These are phyloP conservation scores for Heteractis magnifica DNA, from an alignment of 92 coral and sea anemone species.

Conservation along the genomic window DNA sequence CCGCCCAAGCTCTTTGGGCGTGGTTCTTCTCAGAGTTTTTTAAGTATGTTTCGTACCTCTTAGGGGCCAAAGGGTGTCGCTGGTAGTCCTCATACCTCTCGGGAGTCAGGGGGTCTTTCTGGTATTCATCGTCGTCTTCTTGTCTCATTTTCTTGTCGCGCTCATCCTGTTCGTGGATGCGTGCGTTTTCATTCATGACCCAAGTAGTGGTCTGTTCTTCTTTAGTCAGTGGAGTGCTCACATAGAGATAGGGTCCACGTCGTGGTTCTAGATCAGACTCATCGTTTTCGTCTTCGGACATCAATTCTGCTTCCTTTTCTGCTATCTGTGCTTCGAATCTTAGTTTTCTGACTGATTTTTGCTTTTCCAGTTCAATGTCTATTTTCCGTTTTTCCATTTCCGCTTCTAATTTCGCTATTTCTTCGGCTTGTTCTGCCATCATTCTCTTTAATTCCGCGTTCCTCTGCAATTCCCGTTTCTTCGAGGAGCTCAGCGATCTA, in stretches of 20 bases:
- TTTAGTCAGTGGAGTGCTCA: conserved; percentile 1
- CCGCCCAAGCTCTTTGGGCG: neutral
- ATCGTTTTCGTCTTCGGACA: neutral
- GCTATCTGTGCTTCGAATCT: conserved; percentile 25
- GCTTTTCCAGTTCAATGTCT: conserved; percentile 35
- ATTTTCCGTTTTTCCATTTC: conserved; percentile 47
- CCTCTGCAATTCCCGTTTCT: conserved; percentile 22
- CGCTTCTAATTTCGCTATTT: conserved; percentile 40
- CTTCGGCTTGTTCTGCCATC: conserved; percentile 37
- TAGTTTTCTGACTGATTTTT: conserved; percentile 20
- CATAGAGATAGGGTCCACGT: neutral
- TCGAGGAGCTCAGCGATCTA: conserved; percentile 35
- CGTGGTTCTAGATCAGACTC: neutral
- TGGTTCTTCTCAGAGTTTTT: neutral
- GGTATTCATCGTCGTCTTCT: neutral
- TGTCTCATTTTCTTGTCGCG: neutral
- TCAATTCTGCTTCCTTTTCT: conserved; percentile 10
- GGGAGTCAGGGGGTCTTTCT: neutral
- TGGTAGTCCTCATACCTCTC: neutral
- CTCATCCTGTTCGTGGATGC: neutral
- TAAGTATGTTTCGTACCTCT: neutral
- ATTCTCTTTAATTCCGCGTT: conserved; percentile 38
- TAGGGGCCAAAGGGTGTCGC: neutral
- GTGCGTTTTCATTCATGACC: neutral
- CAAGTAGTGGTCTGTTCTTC: conserved; percentile 31